These are phyloP conservation scores for Hemistola chrysoprasaria DNA, from an alignment of 2,888 invertebrate genomes.

Conservation along the genomic window DNA sequence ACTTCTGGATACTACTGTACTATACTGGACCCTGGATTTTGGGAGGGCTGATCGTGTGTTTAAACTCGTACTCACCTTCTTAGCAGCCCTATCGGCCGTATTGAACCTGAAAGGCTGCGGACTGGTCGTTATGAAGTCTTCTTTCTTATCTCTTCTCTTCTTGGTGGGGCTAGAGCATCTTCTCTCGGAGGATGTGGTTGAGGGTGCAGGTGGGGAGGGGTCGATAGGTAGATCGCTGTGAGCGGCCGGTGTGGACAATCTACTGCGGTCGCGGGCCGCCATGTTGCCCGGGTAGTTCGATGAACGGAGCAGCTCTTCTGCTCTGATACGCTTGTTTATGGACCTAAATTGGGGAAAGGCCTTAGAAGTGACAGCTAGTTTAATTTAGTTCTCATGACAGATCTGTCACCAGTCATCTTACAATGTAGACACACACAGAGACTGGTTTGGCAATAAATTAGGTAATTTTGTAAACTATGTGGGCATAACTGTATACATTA, in stretches of 20 bases:
- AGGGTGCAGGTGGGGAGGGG: constrained; percentile 62
- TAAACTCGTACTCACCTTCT: constrained; percentile 64
- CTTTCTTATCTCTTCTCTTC: constrained; percentile 60
- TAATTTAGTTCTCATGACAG: too few species aligned
- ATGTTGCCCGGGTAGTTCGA: constrained; percentile 86
- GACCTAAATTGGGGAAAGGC: constrained; percentile 55
- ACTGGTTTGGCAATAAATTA: too few species aligned
- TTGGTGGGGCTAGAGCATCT: constrained; percentile 60
- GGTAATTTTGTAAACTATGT: too few species aligned
- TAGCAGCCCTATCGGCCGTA: constrained; percentile 72
- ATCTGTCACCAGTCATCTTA: too few species aligned
- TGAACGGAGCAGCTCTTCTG: constrained; percentile 85
- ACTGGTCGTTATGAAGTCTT: constrained; percentile 78
- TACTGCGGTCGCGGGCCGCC: constrained; percentile 83
- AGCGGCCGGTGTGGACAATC: constrained; percentile 70
- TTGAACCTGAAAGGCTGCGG: constrained; percentile 78
- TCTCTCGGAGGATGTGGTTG: constrained; percentile 57
- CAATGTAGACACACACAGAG: too few species aligned
- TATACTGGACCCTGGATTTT: too few species aligned
- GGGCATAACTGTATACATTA: too few species aligned
- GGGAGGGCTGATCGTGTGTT: too few species aligned
- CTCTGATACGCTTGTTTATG: constrained; percentile 85
- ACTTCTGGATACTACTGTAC: too few species aligned
- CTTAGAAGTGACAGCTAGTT: too few species aligned
- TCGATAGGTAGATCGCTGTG: constrained; percentile 74